phyloP scores from a whole-genome alignment of 2,888 invertebrate species.

The Tridacna crocea region DNA sequence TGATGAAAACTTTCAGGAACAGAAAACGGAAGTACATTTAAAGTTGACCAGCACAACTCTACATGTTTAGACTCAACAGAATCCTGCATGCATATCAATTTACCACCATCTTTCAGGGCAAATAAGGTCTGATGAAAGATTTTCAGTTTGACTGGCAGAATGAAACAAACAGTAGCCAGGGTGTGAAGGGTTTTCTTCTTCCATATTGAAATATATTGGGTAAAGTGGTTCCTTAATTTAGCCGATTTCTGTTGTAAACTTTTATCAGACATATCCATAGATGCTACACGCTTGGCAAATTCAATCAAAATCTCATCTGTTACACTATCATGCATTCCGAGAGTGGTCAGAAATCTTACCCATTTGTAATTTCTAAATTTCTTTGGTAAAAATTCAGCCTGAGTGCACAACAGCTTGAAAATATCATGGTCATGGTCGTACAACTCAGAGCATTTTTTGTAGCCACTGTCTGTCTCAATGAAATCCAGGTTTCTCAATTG shows the following conservation, averaged over 20 bases:
- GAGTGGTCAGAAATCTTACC: conserved; percentile 32
- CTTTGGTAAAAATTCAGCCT: conserved; percentile 35
- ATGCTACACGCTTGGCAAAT: conserved; percentile 40
- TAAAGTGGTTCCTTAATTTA: conserved; percentile 20
- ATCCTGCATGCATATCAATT: conserved; percentile 50
- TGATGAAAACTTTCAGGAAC: neutral
- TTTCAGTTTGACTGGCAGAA: conserved; percentile 36
- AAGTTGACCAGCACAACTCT: conserved; percentile 47
- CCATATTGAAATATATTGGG: neutral
- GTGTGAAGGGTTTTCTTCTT: conserved; percentile 8
- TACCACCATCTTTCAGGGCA: conserved; percentile 10
- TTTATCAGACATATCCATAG: conserved; percentile 18
- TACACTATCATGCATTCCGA: conserved; percentile 37
- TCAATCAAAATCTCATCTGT: conserved; percentile 30
- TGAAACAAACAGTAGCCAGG: conserved; percentile 45
- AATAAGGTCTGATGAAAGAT: neutral
- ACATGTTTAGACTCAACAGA: conserved; percentile 5
- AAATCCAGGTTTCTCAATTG: neutral
- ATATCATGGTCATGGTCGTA: conserved; percentile 17
- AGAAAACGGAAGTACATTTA: conserved; percentile 28
- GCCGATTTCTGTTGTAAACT: conserved; percentile 29
- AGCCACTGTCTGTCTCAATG: neutral
- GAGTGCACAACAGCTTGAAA: conserved; percentile 28
- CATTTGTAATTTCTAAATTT: conserved; percentile 29
- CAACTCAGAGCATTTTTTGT: neutral